phyloP scores from a whole-genome alignment of 2,888 invertebrate species.

The Hymenopus coronatus region DNA sequence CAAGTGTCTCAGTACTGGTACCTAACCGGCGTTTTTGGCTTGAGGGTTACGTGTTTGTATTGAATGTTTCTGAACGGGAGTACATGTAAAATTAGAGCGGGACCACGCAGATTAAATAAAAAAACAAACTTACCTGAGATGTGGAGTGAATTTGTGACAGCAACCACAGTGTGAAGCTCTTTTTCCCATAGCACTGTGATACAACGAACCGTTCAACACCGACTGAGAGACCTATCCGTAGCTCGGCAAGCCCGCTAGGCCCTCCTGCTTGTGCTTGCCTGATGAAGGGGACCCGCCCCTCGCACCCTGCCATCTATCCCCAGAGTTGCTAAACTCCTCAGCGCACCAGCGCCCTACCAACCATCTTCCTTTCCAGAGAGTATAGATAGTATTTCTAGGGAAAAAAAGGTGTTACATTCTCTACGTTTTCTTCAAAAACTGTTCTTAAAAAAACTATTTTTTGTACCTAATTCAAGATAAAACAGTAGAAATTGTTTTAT shows the following conservation, averaged over 20 bases:
- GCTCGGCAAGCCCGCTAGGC: not conserved
- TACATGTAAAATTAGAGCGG: not conserved
- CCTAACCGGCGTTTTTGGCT: not conserved
- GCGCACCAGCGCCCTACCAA: not conserved
- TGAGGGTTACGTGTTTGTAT: not conserved
- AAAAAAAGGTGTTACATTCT: too few species aligned
- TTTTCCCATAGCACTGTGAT: not conserved
- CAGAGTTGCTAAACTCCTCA: not conserved
- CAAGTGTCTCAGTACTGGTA: not conserved
- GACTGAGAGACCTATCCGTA: not conserved
- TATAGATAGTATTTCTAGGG: too few species aligned
- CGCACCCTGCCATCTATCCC: constrained; percentile 15
- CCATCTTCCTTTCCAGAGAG: too few species aligned
- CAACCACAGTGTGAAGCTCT: not conserved
- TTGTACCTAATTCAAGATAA: too few species aligned
- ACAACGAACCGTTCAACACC: not conserved
- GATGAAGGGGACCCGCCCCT: constrained; percentile 4
- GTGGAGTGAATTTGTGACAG: not conserved
- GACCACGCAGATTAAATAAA: not conserved
- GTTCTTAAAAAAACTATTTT: too few species aligned
- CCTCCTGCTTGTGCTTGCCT: not conserved
- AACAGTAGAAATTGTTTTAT: too few species aligned
- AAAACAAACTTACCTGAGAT: not conserved
- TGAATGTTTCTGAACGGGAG: not conserved
- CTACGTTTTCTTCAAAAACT: too few species aligned